Evolutionary conservation across 2,888 invertebrate species (phyloP), one percentile per base, ranked within the genome.

Genomic region (Chrysomela aeneicollis): DNA sequence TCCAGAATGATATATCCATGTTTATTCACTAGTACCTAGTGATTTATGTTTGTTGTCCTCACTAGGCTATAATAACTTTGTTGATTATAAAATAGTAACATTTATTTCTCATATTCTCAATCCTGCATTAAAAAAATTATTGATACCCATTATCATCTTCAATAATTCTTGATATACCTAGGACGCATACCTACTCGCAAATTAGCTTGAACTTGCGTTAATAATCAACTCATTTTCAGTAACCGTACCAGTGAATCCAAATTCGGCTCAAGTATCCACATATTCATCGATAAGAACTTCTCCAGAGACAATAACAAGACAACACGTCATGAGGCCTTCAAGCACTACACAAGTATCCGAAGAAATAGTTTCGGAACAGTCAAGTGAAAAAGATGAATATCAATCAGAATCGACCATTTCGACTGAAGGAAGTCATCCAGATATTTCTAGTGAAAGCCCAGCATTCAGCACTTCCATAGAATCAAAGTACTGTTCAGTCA

Each of bases 401-500:
- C 22, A 42, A 46, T 42, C 30, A 30, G 52, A 52, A 37, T 10
- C 32, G 10, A 9, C 32, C 10, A 10, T 2, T 2, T 35, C 32
- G 10, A 35, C 32, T 35, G 32, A 35, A 35, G 32, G 32, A 9
- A 5, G 10, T 35, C 9, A 35, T 35, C 32, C 15, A 3, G 63
- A 50, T 42, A 21, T 47, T 52, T 52, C 63, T 15, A 62, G 61
- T 53, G 37, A 59, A 55, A 64, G 61, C 17, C 69, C 73, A 46
- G 69, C 69, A 21, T 61, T 70, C 10, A 76, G 73, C 37, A 72
- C 79, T 15, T 73, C 74, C 21, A 65, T 73, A 35, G 68, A 72
- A n/a, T 78, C 80, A 30, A 78, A 77, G 66, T 77, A 78, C 49
- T 85, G 85, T 73, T 71, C 81, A 54, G 82, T 85, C 8, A 85